phyloP scores from a whole-genome alignment of 2,113 vertebrate species.

The Sialia sialis region DNA sequence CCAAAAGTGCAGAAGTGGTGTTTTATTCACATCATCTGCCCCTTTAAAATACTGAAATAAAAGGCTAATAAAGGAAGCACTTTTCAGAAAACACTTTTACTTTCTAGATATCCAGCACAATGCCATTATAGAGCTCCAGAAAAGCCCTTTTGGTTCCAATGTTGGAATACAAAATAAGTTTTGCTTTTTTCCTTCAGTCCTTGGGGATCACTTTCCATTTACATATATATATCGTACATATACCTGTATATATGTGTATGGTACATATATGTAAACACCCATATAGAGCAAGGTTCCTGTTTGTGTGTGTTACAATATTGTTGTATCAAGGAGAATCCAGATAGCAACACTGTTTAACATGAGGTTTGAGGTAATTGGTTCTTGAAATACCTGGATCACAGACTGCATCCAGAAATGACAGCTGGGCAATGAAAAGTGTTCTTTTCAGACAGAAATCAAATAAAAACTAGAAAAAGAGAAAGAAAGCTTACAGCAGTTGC shows the following conservation, averaged over 20 bases:
- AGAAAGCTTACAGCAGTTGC: slow-evolving; percentile 78
- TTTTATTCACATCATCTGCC: slow-evolving; percentile 6
- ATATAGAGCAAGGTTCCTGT: slow-evolving; percentile 67
- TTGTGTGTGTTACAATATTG: slow-evolving; percentile 58
- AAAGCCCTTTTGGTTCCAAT: slow-evolving; percentile 52
- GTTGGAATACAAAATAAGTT: slow-evolving; percentile 48
- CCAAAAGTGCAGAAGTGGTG: neutral
- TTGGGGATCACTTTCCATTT: slow-evolving; percentile 65
- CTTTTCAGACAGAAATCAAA: slow-evolving; percentile 19
- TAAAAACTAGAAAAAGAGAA: neutral
- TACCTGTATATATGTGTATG: neutral
- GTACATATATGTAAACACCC: slow-evolving; percentile 55
- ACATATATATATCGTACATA: slow-evolving; percentile 26
- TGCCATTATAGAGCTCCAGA: slow-evolving; percentile 61
- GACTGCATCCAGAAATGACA: slow-evolving; percentile 75
- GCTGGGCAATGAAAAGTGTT: slow-evolving; percentile 65
- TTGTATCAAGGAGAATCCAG: slow-evolving; percentile 72
- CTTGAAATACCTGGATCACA: slow-evolving; percentile 82
- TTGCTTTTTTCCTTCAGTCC: slow-evolving; percentile 64
- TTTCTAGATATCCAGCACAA: slow-evolving; percentile 62
- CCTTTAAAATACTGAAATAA: slow-evolving; percentile 69
- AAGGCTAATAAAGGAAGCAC: slow-evolving; percentile 69
- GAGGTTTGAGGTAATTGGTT: slow-evolving; percentile 89
- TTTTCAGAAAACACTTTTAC: slow-evolving; percentile 38
- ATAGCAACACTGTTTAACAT: slow-evolving; percentile 78